Base-by-base conservation (phyloP, 2,113 vertebrate species). In the Oenanthe oenanthe region DNA sequence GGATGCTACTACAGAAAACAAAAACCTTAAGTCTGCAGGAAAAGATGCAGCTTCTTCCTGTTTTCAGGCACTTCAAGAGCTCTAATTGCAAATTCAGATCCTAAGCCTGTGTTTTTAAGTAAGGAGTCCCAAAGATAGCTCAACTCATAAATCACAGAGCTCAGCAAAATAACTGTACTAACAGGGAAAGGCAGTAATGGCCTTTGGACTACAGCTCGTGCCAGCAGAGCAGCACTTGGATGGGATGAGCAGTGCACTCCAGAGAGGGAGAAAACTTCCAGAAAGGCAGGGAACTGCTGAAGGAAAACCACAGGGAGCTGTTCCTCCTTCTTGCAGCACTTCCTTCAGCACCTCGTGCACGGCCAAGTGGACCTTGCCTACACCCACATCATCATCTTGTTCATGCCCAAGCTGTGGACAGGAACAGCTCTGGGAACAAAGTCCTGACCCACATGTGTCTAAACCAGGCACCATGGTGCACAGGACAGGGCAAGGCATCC, bases 401-500 rank as follows among this genome's bases (percentile, higher is more conserved):
- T 9, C 32, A 57, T 25, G 51, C 45, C 28, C 3, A 0, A 56
- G n/a, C 36, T 8, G 19, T 0, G 12, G 13, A 16, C 7, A 4
- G 13, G 10, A 50, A 17, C 9, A 26, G 42, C 8, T 58, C 80
- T n/a, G 42, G 28, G 10, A 19, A 11, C 29, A 14, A 47, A 66
- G 29, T 32, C 22, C 74, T 31, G 29, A 25, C 25, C 66, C 77
- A 74, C 45, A 1, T 0, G 9, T 0, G 0, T 31, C 51, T 31
- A 12, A 36, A n/a, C 18, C 28, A 73, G 26, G 31, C 29, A 66
- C 29, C 18, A 1, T 0, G 6, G 31, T 1, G 1, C 0, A 34
- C 40, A 63, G 17, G 6, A 70, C 1, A 1, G 4, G 17, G 15
- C 77, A 67, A 53, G 5, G 18, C 42, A 71, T 18, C 40, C 68